These are phyloP conservation scores for Tangara arthus DNA, from an alignment of 2,797 vertebrate genomes.

Conservation along the genomic window DNA sequence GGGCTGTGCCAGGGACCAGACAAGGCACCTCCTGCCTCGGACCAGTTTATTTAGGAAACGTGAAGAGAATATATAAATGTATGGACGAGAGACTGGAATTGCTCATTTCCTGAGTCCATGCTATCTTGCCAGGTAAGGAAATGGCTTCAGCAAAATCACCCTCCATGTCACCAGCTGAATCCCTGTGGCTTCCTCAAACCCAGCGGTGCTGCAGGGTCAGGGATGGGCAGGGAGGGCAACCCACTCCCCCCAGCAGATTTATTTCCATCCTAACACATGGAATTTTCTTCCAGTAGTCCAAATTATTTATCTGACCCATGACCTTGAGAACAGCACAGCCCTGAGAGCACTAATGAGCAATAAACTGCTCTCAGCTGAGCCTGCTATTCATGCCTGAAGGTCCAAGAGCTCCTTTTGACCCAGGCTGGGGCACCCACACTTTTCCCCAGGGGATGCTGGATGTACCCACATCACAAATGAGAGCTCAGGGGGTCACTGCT, in stretches of 20 bases:
- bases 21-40: neutral
- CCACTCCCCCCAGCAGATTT: accelerated
- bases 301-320: neutral
- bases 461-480: neutral
- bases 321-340: neutral
- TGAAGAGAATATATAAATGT: accelerated
- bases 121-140: neutral
- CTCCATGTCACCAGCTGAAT: accelerated
- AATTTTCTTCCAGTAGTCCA: neutral
- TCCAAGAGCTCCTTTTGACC: neutral
- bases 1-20: neutral
- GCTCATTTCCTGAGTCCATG: neutral
- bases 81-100: neutral
- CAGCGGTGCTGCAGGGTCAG: accelerated
- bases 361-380: neutral
- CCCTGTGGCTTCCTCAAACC: accelerated
- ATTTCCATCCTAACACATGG: accelerated
- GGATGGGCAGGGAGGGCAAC: neutral
- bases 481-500: neutral
- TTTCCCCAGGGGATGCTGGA: neutral
- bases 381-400: neutral
- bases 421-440: too few species aligned
- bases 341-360: neutral
- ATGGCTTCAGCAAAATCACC: neutral
- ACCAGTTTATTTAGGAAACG: neutral